A percentile compares a stretch with the other conserved stretches of the same genome.
Evolutionary conservation across 2,888 invertebrate genomes (phyloP).

Genomic region (Tortricodes alternella): DNA sequence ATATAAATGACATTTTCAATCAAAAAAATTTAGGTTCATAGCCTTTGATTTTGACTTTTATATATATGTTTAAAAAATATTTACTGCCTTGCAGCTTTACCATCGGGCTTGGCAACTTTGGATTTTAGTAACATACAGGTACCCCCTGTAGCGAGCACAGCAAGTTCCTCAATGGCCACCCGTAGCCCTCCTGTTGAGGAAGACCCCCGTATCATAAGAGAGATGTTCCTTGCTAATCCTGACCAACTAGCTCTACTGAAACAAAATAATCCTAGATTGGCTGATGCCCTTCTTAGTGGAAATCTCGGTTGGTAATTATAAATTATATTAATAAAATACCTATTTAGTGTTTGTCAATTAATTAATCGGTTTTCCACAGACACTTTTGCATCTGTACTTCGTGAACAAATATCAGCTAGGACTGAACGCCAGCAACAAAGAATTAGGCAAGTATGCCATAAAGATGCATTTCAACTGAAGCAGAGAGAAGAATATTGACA

Average conservation of each 20-base stretch:
- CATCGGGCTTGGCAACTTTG: constrained; percentile 82
- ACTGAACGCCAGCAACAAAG: constrained; percentile 92
- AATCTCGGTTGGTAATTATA: constrained; percentile 88
- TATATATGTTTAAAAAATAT: constrained; percentile 34
- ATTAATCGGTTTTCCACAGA: constrained; percentile 78
- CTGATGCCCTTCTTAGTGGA: constrained; percentile 94
- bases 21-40: not conserved
- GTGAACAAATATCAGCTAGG: constrained; percentile 91
- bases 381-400: constrained; percentile 89
- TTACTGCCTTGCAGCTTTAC: constrained; percentile 61
- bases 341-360: too few species aligned
- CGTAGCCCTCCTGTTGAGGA: constrained; percentile 84
- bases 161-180: constrained; percentile 64
- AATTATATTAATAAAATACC: too few species aligned
- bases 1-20: constrained; percentile 32
- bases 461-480: too few species aligned
- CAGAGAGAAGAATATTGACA: too few species aligned
- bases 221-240: constrained; percentile 94
- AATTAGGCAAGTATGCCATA: constrained; percentile 69
- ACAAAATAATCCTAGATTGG: constrained; percentile 95
- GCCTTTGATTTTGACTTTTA: constrained; percentile 1
- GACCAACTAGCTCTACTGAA: constrained; percentile 94
- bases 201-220: constrained; percentile 92
- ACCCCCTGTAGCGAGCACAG: constrained; percentile 75
- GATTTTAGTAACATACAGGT: constrained; percentile 95